Conservation (phyloP, 2,113 vertebrate species). For the Aegithalos caudatus region DNA sequence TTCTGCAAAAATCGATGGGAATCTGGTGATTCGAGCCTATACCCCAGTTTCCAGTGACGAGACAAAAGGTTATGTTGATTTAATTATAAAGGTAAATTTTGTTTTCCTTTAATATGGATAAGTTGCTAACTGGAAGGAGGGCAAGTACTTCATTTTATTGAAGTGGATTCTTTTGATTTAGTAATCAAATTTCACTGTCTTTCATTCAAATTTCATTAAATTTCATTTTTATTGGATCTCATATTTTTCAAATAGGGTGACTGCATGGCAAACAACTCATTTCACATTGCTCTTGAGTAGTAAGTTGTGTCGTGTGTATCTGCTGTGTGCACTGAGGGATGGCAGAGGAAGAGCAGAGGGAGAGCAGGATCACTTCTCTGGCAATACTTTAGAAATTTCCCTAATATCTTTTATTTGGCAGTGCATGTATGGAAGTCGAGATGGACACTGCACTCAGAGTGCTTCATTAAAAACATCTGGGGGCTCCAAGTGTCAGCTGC, state of each 20-base stretch:
- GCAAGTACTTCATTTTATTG: neutral
- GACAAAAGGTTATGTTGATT: slow-evolving; percentile 85
- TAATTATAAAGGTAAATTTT: slow-evolving; percentile 85
- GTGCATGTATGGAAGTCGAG: neutral
- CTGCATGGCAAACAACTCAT: neutral
- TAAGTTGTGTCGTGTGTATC: neutral
- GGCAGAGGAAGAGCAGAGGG: neutral
- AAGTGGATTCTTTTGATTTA: neutral
- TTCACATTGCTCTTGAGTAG: neutral
- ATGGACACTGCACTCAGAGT: too few species aligned
- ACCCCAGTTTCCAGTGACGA: slow-evolving; percentile 90
- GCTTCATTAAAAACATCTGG: too few species aligned
- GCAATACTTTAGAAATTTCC: neutral
- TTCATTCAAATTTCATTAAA: neutral
- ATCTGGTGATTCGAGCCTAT: slow-evolving; percentile 86
- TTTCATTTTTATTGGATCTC: neutral
- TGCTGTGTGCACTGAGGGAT: neutral
- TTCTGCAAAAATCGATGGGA: slow-evolving; percentile 82
- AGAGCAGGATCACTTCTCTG: neutral
- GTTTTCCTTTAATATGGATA: neutral
- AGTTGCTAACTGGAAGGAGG: neutral
- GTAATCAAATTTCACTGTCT: neutral
- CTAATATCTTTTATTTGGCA: neutral
- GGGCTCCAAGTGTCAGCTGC: too few species aligned
- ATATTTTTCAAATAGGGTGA: neutral